Conservation (phyloP, 2,888 invertebrate genomes). For the Cheilosia pagana region DNA sequence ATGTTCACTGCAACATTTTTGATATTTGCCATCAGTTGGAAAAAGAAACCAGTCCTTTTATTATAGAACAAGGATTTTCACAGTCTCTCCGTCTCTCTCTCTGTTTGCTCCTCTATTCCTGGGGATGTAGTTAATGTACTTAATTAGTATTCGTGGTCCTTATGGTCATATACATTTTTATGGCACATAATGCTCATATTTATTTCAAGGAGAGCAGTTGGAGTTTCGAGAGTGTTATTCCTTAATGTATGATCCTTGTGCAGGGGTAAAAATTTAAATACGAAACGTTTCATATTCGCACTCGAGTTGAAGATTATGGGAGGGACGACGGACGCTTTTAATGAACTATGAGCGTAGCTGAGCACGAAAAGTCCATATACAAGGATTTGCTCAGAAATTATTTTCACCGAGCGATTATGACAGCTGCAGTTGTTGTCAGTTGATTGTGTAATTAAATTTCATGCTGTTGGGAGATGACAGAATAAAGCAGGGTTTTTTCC, state of each 20-base stretch:
- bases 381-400: background rate
- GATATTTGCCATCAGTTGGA: background rate
- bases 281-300: conserved; percentile 36
- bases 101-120: background rate
- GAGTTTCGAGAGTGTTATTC: background rate
- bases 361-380: conserved; percentile 39
- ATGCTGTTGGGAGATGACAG: conserved; percentile 31
- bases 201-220: conserved; percentile 13
- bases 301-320: conserved; percentile 28
- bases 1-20: conserved; percentile 16
- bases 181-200: conserved; percentile 26
- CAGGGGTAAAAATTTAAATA: conserved; percentile 30
- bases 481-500: too few relatives aligned
- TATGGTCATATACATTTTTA: conserved; percentile 33
- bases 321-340: conserved; percentile 58
- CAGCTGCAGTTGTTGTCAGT: conserved; percentile 68
- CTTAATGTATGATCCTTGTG: conserved; percentile 15
- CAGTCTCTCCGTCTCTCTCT: background rate
- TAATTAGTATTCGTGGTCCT: conserved; percentile 56
- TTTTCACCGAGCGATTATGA: conserved; percentile 32
- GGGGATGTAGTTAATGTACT: conserved; percentile 51
- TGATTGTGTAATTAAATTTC: conserved; percentile 67
- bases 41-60: background rate
- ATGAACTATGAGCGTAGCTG: conserved; percentile 48
- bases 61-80: conserved; percentile 1